phyloP scores from a whole-genome alignment of 1,140 invertebrate genomes.

The Leptinotarsa lineolata region DNA sequence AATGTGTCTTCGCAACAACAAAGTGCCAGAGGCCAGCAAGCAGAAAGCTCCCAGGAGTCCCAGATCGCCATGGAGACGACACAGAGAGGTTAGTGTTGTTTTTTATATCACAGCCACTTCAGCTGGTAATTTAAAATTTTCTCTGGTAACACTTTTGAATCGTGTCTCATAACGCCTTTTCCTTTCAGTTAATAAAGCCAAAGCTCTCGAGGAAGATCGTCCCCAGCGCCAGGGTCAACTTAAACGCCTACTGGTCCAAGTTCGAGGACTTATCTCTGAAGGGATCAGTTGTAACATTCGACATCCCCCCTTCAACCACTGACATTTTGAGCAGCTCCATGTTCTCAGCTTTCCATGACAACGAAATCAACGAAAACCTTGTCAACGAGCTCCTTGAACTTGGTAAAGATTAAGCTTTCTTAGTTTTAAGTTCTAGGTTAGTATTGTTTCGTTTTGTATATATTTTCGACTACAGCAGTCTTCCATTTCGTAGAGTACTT shows the following conservation, averaged over 20 bases:
- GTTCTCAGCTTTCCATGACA: conserved; percentile 55
- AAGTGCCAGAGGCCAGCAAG: conserved; percentile 31
- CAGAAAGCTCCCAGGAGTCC: conserved; percentile 39
- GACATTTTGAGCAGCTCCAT: conserved; percentile 42
- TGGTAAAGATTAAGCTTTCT: conserved; percentile 33
- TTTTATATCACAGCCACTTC: background rate
- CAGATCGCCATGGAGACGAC: conserved; percentile 29
- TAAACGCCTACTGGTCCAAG: conserved; percentile 64
- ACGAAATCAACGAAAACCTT: conserved; percentile 61
- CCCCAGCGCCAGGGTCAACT: conserved; percentile 60
- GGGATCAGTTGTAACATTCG: conserved; percentile 55
- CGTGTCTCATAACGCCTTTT: conserved; percentile 22
- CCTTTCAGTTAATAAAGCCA: conserved; percentile 57
- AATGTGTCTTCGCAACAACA: conserved; percentile 45
- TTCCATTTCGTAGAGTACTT: conserved; percentile 22
- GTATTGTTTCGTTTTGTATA: conserved; percentile 30
- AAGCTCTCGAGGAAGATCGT: conserved; percentile 59
- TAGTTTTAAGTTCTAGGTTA: conserved; percentile 30
- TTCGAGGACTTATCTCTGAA: conserved; percentile 60
- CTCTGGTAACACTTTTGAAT: background rate
- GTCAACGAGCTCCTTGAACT: conserved; percentile 60
- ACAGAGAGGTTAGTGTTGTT: conserved; percentile 39
- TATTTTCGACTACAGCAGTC: conserved; percentile 21
- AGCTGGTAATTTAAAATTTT: too few relatives aligned
- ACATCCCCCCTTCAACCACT: conserved; percentile 47